Percentiles rank a stretch among this genome's conserved stretches.
Conservation (phyloP, 2,797 vertebrate genomes). For the Intellagama lesueurii region DNA sequence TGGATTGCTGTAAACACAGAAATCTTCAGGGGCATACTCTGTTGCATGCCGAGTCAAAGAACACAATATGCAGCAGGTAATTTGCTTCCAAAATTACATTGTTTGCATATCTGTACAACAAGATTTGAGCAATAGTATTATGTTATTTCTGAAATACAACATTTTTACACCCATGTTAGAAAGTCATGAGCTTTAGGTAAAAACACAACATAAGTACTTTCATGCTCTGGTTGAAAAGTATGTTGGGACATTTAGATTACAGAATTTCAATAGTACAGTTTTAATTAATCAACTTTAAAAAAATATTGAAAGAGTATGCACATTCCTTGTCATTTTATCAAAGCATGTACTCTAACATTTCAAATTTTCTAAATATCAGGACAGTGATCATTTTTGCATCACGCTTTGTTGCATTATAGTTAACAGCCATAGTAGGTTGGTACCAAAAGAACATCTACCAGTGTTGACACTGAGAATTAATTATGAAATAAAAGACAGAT, state of each 20-base stretch:
- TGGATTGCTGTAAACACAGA: too few relatives aligned
- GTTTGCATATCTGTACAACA: too few relatives aligned
- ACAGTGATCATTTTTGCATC: conserved; percentile 49
- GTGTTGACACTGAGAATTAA: conserved; percentile 81
- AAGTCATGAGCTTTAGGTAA: not conserved
- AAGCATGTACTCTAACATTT: conserved; percentile 36
- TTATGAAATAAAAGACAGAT: conserved; percentile 81
- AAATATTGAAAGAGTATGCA: not conserved
- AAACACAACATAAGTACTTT: not conserved
- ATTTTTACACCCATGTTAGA: not conserved
- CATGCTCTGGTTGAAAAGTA: not conserved
- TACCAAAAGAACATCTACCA: conserved; percentile 72
- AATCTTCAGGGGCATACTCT: too few relatives aligned
- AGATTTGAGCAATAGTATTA: not conserved
- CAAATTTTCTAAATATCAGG: conserved; percentile 51
- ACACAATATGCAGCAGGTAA: too few relatives aligned
- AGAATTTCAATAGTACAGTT: not conserved
- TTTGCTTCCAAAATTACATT: too few relatives aligned
- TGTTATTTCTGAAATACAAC: not conserved
- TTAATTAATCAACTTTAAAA: not conserved
- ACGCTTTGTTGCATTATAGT: conserved; percentile 68
- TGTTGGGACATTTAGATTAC: not conserved
- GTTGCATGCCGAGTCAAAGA: too few relatives aligned
- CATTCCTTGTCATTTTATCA: conserved; percentile 2
- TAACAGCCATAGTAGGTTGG: conserved; percentile 73